Evolutionary conservation across 2,797 vertebrate species (phyloP), one percentile per base, ranked within the genome.

Genomic region (Tiaroga cobitis): DNA sequence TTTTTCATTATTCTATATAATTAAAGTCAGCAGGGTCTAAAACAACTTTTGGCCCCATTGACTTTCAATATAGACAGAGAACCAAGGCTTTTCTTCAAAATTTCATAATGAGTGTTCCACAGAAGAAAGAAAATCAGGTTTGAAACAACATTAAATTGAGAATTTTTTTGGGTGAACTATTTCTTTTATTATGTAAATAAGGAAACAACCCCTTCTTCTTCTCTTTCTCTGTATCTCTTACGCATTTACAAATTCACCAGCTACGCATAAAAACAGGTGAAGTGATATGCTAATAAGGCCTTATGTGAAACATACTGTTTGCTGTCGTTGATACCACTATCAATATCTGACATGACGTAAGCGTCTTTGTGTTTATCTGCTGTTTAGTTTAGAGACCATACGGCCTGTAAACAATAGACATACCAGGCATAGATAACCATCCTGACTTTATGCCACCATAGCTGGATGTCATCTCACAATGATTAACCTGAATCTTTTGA

Each of bases 301-400:
- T 84, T 92, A 89, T 92, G 90, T 92, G 88, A 85, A 91, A 92
- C 86, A 87, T 78, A 84, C 89, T 85, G 87, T 88, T 88, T 89
- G 72, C 87, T 86, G 56, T 15, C 82, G 54, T 43, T 91, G 92
- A 94, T 92, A 92, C 39, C 0, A 2, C 75, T 37, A 79, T 93
- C 90, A 77, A 75, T 56, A 70, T 84, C 80, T 69, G 56, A 90
- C 88, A 92, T 90, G 90, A 93, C 92, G 83, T 86, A 87, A 84
- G 91, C 21, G 9, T 21, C 61, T 69, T 84, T 68, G 56, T 88
- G 91, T 90, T 93, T 93, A 93, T 94, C 93, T 90, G 87, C 49
- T 43, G 54, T 88, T 90, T 88, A 90, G 87, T 92, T 92, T 90
- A 87, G 86, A 90, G 69, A 90, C 76, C 70, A 83, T 86, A 72